Conservation (phyloP, 2,888 invertebrate genomes). For the Aradus depressus region DNA sequence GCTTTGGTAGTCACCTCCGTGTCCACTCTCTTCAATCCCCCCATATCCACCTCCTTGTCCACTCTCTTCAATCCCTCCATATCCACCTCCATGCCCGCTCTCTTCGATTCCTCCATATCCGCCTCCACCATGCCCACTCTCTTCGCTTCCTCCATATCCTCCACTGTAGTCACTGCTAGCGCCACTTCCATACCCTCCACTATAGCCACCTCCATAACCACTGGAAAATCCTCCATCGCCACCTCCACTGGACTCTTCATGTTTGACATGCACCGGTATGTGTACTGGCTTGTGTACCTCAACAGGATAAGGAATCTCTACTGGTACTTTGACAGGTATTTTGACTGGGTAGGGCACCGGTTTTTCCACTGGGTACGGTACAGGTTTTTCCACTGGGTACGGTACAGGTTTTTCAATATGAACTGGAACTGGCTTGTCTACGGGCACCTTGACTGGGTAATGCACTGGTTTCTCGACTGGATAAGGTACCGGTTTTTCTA, state of each 20-base stretch:
- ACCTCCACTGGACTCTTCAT: not conserved
- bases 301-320: constrained; percentile 26
- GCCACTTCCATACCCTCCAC: not conserved
- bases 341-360: constrained; percentile 31
- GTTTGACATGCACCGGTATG: constrained; percentile 23
- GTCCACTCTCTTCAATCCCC: not conserved
- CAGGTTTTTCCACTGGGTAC: constrained; percentile 32
- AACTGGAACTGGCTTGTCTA: constrained; percentile 28
- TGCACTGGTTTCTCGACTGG: constrained; percentile 33
- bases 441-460: constrained; percentile 32
- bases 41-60: not conserved
- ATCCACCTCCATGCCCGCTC: not conserved
- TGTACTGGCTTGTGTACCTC: constrained; percentile 26
- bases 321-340: constrained; percentile 32
- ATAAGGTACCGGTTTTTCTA: constrained; percentile 54
- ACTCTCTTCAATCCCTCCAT: not conserved
- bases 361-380: constrained; percentile 27
- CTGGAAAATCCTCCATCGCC: not conserved
- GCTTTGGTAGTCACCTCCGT: not conserved
- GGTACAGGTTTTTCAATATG: constrained; percentile 45
- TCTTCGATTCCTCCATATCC: not conserved
- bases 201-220: not conserved
- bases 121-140: not conserved
- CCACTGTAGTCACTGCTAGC: not conserved
- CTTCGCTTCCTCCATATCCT: not conserved